phyloP scores from a whole-genome alignment of 2,888 invertebrate species.

The Thecophora atra region DNA sequence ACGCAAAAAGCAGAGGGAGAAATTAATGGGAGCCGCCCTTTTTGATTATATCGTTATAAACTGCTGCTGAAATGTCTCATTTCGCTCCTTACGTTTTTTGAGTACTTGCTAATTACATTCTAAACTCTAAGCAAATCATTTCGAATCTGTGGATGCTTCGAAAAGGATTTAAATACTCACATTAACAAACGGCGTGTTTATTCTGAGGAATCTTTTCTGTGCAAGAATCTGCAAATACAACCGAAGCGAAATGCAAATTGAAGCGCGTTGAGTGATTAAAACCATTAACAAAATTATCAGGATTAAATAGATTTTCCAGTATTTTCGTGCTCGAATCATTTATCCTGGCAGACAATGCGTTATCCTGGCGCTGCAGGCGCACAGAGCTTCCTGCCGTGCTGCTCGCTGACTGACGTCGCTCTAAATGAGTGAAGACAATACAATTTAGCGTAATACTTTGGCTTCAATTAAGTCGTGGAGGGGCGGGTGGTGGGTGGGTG shows the following conservation, averaged over 20 bases:
- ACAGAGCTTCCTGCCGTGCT: slow-evolving; percentile 39
- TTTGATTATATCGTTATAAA: too few species aligned
- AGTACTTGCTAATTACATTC: not conserved
- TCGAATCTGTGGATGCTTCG: not conserved
- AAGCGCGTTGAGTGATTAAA: slow-evolving; percentile 59
- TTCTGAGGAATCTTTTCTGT: not conserved
- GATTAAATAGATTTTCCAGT: slow-evolving; percentile 62
- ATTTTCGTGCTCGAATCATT: slow-evolving; percentile 50
- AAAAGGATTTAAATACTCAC: not conserved
- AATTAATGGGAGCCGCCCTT: too few species aligned
- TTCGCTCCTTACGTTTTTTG: too few species aligned
- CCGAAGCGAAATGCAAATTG: slow-evolving; percentile 36
- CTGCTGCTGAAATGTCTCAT: too few species aligned
- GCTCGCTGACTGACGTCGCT: slow-evolving; percentile 18
- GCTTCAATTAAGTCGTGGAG: slow-evolving; percentile 60
- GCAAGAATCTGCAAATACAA: not conserved
- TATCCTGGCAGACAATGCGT: slow-evolving; percentile 37
- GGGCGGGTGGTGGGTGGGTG: slow-evolving; percentile 44
- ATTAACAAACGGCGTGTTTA: not conserved
- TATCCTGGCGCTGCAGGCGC: slow-evolving; percentile 51
- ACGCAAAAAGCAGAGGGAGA: too few species aligned
- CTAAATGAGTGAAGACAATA: slow-evolving; percentile 56
- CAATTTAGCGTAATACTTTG: slow-evolving; percentile 62
- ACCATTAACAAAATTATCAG: slow-evolving; percentile 65
- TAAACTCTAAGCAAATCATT: not conserved